These are phyloP conservation scores for Solea senegalensis DNA, from an alignment of 2,113 vertebrate species.

Conservation along the genomic window DNA sequence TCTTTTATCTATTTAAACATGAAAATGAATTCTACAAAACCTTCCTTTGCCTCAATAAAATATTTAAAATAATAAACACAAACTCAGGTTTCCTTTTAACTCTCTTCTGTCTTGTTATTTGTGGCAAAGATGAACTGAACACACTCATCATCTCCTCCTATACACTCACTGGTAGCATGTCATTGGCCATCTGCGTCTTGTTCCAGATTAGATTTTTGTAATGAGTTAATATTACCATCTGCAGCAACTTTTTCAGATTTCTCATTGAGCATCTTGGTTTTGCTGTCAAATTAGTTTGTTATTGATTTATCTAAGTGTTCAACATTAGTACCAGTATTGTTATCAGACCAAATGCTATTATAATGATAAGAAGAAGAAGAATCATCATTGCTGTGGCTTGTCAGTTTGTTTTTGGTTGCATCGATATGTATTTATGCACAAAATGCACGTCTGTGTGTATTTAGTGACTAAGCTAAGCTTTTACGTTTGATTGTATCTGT, in stretches of 20 bases:
- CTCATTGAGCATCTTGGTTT: no score
- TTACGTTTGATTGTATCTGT: conserved; percentile 1
- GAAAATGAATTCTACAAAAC: no score
- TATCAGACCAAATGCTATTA: no score
- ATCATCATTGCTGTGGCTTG: background rate
- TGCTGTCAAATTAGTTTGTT: no score
- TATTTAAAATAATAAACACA: background rate
- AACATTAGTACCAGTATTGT: no score
- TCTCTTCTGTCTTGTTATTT: background rate
- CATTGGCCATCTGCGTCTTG: background rate
- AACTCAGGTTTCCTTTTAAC: background rate
- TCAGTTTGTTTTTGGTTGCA: background rate
- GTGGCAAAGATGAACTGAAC: background rate
- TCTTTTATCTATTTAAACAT: no score
- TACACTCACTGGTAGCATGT: background rate
- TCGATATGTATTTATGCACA: background rate
- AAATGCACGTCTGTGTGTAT: background rate
- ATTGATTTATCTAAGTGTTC: no score
- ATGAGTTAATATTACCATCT: background rate
- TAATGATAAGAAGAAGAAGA: no score
- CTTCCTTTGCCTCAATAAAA: background rate
- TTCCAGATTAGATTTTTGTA: background rate
- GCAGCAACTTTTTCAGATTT: background rate
- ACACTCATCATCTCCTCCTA: background rate
- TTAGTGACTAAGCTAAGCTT: background rate